Conservation (phyloP, 30 jellyfish, hydroid and myxozoan genomes). For the Rhopilema esculentum region DNA sequence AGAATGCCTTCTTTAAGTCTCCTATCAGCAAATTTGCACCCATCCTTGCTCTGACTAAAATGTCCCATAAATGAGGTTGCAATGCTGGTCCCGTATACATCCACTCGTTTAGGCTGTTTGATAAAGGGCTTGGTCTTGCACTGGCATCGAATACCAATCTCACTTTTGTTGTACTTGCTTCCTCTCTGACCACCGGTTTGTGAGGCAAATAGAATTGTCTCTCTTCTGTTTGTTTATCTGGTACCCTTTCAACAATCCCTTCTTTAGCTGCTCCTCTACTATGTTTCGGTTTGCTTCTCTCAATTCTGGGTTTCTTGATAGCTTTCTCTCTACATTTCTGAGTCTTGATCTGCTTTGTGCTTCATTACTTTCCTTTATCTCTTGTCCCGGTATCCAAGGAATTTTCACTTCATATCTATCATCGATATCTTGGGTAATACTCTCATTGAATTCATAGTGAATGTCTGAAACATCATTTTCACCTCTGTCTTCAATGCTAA, state of each 20-base stretch:
- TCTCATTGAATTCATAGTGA: too few species aligned
- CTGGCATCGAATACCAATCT: conserved; percentile 21
- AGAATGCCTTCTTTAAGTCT: conserved; percentile 24
- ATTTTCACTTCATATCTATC: neutral
- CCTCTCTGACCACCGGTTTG: conserved; percentile 3
- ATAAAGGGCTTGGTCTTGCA: neutral
- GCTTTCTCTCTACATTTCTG: neutral
- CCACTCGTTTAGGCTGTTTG: conserved; percentile 19
- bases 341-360: conserved; percentile 7
- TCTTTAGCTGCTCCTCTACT: neutral
- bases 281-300: neutral
- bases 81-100: conserved; percentile 20
- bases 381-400: neutral
- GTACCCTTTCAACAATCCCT: neutral
- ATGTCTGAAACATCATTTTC: too few species aligned
- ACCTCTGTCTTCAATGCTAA: too few species aligned
- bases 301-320: neutral
- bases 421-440: too few species aligned
- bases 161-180: conserved; percentile 20
- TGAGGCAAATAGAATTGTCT: neutral
- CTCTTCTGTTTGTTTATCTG: neutral
- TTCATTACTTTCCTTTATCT: neutral
- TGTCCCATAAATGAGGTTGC: conserved; percentile 22
- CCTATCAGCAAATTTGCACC: neutral
- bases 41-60: neutral